phyloP scores from a whole-genome alignment of 2,113 vertebrate species.

The Anoura caudifer region DNA sequence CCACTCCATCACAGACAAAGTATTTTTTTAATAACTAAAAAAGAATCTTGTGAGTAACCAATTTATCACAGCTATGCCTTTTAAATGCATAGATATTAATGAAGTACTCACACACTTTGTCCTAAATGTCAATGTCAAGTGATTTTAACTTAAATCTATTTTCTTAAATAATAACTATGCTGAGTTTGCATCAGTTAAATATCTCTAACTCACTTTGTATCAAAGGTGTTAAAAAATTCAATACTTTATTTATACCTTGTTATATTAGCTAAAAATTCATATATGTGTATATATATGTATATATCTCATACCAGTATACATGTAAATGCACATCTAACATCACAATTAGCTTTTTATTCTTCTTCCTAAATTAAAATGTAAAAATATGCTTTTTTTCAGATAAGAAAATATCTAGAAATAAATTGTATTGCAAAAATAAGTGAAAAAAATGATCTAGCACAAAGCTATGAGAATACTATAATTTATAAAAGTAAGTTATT shows the following conservation, averaged over 20 bases:
- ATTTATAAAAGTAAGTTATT: constrained; percentile 21
- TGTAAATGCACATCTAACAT: no score
- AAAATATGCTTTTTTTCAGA: background rate
- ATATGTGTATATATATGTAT: background rate
- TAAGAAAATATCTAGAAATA: background rate
- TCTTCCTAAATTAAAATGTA: background rate
- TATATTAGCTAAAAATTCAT: background rate
- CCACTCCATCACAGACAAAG: background rate
- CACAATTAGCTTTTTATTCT: background rate
- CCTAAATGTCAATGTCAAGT: background rate
- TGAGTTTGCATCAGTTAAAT: background rate
- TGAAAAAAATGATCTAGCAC: background rate
- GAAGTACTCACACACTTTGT: background rate
- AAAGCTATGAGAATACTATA: constrained; percentile 38
- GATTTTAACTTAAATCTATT: background rate
- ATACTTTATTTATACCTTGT: background rate
- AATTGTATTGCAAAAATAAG: background rate
- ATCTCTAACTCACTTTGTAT: background rate
- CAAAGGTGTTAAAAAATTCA: background rate
- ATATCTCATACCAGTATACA: background rate
- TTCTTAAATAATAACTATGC: background rate
- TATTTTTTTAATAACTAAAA: background rate
- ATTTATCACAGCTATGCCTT: background rate
- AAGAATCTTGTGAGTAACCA: background rate
- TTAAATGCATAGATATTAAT: background rate